Percentiles rank a stretch among this genome's conserved stretches.
Evolutionary conservation across 2,113 vertebrate species (phyloP).

Genomic region (Oreotragus oreotragus): DNA sequence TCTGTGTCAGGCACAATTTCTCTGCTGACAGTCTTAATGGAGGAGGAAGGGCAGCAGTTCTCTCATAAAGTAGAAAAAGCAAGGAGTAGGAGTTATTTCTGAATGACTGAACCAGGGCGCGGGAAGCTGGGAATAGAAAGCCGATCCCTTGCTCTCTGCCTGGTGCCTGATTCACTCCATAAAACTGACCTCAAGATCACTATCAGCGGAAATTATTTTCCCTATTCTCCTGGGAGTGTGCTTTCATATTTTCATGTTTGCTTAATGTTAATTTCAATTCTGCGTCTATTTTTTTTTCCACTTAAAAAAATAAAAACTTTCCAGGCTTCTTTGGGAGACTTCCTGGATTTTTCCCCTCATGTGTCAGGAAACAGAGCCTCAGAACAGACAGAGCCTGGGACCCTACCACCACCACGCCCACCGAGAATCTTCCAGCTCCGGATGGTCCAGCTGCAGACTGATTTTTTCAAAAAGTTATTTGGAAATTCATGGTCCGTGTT

Average conservation of each 20-base stretch:
- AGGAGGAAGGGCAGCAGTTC: background rate
- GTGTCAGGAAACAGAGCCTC: background rate
- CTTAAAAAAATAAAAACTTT: background rate
- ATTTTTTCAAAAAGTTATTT: constrained; percentile 21
- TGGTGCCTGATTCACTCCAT: background rate
- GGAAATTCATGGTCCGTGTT: background rate
- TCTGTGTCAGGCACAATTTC: background rate
- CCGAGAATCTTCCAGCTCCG: background rate
- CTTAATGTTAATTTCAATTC: constrained; percentile 32
- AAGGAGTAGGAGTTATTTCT: background rate
- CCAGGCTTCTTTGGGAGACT: background rate
- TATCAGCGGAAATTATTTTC: constrained; percentile 46
- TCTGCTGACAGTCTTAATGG: background rate
- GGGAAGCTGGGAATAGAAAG: constrained; percentile 30
- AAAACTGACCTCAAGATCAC: constrained; percentile 34
- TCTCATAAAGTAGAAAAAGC: background rate
- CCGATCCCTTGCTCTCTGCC: background rate
- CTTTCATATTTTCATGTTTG: constrained; percentile 36
- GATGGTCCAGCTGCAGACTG: background rate
- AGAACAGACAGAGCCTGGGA: background rate
- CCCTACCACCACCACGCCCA: background rate
- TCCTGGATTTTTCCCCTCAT: background rate
- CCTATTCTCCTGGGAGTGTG: constrained; percentile 15
- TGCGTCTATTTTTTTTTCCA: background rate
- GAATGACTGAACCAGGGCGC: background rate